Base-by-base conservation (phyloP, 2,888 invertebrate genomes). In the Ditula angustiorana region DNA sequence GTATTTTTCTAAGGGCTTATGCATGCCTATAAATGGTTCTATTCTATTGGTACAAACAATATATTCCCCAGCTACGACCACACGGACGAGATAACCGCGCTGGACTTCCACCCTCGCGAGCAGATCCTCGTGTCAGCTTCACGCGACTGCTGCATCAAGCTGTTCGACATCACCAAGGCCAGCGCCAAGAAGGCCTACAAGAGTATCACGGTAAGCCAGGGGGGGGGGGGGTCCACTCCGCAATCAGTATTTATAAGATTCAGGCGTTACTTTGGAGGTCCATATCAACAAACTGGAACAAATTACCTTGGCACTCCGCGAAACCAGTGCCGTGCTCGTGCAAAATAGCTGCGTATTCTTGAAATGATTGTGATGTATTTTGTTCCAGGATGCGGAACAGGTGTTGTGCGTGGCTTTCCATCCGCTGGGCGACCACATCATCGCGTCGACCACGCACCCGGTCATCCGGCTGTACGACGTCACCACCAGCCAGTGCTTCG, bases 91-190 rank as follows among this genome's bases (percentile, higher is more conserved):
- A 99, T 99, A 0, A 98, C 99, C 0, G 97, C 97, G 58, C 90
- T 99, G 44, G 98, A 99, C 81, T 99, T 99, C 88, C 99, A 99
- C 86, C 99, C 99, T 0, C 95, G 96, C 55, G 98, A 98, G 73
- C 98, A 98, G 72, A 96, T 99, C 73, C 93, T 99, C 21, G 98
- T 98, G 0, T 99, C 99, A 0, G 99, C 99, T 0, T 98, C 98
- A 5, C 94, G 96, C 35, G 99, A 99, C 83, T 97, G 96, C 81
- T 98, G 98, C 11, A 96, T 99, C 57, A 98, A 99, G 82, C 94
- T 99, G 47, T 99, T 99, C 83, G 99, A 99, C 84, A 99, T 98
- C 80, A 98, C 99, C 35, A 99, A 99, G 86, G 98, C 99, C 0
- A 99, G 99, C 0, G 99, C 99, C 0, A 99, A 99, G 86, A 98